Conservation (phyloP, 2,888 invertebrate species). For the Synanthedon andrenaeformis region DNA sequence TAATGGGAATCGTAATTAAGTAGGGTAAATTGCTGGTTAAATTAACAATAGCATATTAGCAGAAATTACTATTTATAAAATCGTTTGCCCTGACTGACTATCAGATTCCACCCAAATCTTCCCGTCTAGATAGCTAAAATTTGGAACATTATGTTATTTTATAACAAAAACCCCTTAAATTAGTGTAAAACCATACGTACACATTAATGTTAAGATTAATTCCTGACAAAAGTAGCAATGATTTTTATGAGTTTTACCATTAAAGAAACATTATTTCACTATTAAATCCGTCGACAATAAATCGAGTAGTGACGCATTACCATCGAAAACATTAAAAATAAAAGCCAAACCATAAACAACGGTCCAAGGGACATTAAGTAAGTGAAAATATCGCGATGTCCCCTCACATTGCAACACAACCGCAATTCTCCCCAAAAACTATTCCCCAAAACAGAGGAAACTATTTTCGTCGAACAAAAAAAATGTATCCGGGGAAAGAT, state of each 20-base stretch:
- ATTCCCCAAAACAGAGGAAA: constrained; percentile 58
- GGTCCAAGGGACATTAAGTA: constrained; percentile 26
- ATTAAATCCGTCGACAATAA: not conserved
- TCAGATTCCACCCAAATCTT: no score
- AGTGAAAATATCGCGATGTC: constrained; percentile 21
- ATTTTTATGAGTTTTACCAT: not conserved
- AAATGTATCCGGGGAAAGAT: constrained; percentile 62
- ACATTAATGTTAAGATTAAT: no score
- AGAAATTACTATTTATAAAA: no score
- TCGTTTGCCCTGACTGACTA: no score
- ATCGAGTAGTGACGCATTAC: not conserved
- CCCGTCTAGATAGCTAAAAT: no score
- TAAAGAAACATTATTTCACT: not conserved
- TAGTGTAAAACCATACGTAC: no score
- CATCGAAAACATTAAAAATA: constrained; percentile 1
- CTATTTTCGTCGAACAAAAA: constrained; percentile 64
- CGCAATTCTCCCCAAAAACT: constrained; percentile 27
- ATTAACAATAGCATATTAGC: no score
- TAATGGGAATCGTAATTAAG: no score
- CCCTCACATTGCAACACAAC: constrained; percentile 11
- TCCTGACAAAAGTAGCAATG: no score
- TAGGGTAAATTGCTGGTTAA: no score
- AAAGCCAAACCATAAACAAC: not conserved
- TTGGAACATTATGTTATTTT: no score
- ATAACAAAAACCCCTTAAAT: no score